These are phyloP conservation scores for Busseola fusca DNA, from an alignment of 2,888 invertebrate genomes.

Conservation along the genomic window DNA sequence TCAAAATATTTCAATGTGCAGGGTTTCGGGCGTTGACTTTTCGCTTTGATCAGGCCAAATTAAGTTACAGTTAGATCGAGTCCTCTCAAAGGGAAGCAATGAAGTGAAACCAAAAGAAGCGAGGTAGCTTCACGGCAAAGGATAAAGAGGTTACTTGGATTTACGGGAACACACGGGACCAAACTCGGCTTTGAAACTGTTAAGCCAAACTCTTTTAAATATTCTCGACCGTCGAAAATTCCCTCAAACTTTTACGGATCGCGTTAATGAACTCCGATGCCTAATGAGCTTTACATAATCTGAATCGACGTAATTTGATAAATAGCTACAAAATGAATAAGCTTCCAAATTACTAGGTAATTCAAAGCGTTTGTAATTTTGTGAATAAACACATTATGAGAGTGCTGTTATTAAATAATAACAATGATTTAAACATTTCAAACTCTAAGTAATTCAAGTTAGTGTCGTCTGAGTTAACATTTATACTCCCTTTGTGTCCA, in stretches of 20 bases:
- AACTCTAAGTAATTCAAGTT: slow-evolving; percentile 39
- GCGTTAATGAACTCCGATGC: slow-evolving; percentile 72
- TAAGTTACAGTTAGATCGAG: slow-evolving; percentile 63
- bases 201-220: slow-evolving; percentile 78
- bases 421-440: slow-evolving; percentile 25
- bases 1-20: slow-evolving; percentile 21
- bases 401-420: slow-evolving; percentile 10
- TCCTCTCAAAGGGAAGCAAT: slow-evolving; percentile 62
- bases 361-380: slow-evolving; percentile 22
- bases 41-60: slow-evolving; percentile 59
- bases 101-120: slow-evolving; percentile 63
- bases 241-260: slow-evolving; percentile 66
- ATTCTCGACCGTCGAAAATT: slow-evolving; percentile 72
- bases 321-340: slow-evolving; percentile 45
- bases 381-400: slow-evolving; percentile 5
- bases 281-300: slow-evolving; percentile 72
- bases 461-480: slow-evolving; percentile 23
- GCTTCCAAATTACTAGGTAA: slow-evolving; percentile 20
- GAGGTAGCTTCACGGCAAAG: slow-evolving; percentile 53
- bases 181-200: slow-evolving; percentile 71
- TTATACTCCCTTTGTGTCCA: slow-evolving; percentile 45
- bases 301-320: slow-evolving; percentile 59
- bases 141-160: slow-evolving; percentile 66
- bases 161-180: slow-evolving; percentile 63
- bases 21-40: slow-evolving; percentile 36